Base-by-base conservation (phyloP, 2,888 invertebrate species). In the Coremacera marginata region DNA sequence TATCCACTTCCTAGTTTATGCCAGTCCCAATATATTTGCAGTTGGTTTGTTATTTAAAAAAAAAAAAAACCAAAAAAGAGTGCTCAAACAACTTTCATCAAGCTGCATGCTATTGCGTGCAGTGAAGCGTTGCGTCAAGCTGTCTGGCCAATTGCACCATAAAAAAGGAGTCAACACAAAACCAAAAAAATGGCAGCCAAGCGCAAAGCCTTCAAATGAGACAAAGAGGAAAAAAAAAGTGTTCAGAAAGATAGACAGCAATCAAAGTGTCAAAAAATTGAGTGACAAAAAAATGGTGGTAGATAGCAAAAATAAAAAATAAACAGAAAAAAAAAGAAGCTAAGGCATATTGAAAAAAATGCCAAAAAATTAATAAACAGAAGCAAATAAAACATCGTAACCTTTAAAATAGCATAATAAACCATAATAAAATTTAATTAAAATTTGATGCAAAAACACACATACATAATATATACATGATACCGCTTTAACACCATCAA, bases 141-240 rank as follows among this genome's bases (percentile, higher is more conserved):
- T 67, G 74, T 74, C 74, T 74, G 74, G 74, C 74, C 67, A 67
- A 74, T 74, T 74, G 65, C 74, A 74, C 55, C 55, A 67, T 55
- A 7, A 74, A 74, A 52, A 71, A 14, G 19, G 37, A 62, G 8
- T 27, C 25, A n/a, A 49, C 22, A 25, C 51, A 51, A 31, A 31
- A 65, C 55, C 37, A 52, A 31, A 55, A 74, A 74, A 63, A 51
- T 51, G 74, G 65, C 55, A 65, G 52, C 65, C 65, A 74, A 74
- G 65, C 74, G 74, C 65, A 16, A 25, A 74, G 74, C 63, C 74
- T 34, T 74, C 72, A 74, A 74, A 74, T n/a, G 57, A 60, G 52
- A 7, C 27, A 51, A 27, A 34, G 55, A 27, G 70, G n/a, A 25
- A 51, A 67, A 8, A 67, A 44, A 67, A 14, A 34, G 1, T 27